Base-by-base conservation (phyloP, 2,797 vertebrate species). In the Tragopan temminckii region DNA sequence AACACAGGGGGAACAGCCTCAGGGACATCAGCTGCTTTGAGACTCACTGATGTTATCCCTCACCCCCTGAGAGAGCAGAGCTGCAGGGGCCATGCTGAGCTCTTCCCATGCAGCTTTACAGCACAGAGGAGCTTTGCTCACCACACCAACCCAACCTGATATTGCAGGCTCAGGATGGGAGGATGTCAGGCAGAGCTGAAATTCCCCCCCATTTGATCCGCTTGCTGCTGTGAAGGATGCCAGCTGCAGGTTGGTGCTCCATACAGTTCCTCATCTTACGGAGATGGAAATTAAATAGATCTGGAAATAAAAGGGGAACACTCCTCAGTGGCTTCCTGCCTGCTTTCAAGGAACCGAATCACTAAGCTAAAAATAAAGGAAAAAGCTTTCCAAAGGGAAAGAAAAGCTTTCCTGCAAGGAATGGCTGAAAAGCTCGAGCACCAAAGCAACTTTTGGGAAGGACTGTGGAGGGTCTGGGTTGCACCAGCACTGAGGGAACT, bases 181-280 rank as follows among this genome's bases (percentile, higher is more conserved):
- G 71, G 25, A 29, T 5, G 1, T 2, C 13, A 29, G 67, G 38
- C 31, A 19, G 33, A 57, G 76, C 67, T 81, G 70, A 31, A 11
- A 3, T 6, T 29, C 18, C 77, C 40, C 40, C 23, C 43, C 2
- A 0, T 48, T 21, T 16, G 6, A 6, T 24, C 9, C 3, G 0
- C 0, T 46, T 0, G 1, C 58, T 79, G 38, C 27, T 16, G 31
- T 3, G 48, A 27, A 11, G 40, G 63, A 38, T 76, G 3, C 15
- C 27, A 15, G 72, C 80, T 36, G 57, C 31, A n/a, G 31, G 68
- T 58, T 8, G 3, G 21, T 10, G 5, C 8, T 76, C 75, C 29
- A 1, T 14, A 11, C 31, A 2, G 0, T 7, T 43, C 2, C 0
- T 0, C 5, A 10, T 38, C 72, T 76, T 5, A 0, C 2, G 24